Evolutionary conservation across 2,113 vertebrate genomes (phyloP).

Genomic region (Perca schrenkii): DNA sequence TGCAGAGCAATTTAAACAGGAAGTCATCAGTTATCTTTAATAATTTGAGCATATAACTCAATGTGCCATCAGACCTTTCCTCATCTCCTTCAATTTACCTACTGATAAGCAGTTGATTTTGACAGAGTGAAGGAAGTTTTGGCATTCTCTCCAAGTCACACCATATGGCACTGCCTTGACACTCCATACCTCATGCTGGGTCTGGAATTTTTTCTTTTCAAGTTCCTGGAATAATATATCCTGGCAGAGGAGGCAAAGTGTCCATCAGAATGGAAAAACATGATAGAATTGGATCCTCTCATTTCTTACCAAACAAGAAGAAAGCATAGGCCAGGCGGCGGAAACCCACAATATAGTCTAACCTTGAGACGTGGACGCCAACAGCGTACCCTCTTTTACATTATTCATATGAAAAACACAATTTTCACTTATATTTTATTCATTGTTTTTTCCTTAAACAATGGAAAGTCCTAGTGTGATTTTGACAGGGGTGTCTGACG

Average conservation of each 20-base stretch:
- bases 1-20: slow-evolving; percentile 28
- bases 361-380: slow-evolving; percentile 79
- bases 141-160: slow-evolving; percentile 38
- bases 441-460: slow-evolving; percentile 83
- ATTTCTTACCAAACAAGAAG: slow-evolving; percentile 77
- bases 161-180: slow-evolving; percentile 61
- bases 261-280: slow-evolving; percentile 59
- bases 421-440: slow-evolving; percentile 86
- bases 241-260: slow-evolving; percentile 57
- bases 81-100: slow-evolving; percentile 40
- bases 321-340: slow-evolving; percentile 55
- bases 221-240: slow-evolving; percentile 54
- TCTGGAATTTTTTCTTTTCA: slow-evolving; percentile 48
- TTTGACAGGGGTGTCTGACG: slow-evolving; percentile 69
- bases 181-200: slow-evolving; percentile 55
- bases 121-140: slow-evolving; percentile 56
- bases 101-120: slow-evolving; percentile 33
- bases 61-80: slow-evolving; percentile 25
- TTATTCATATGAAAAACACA: slow-evolving; percentile 85
- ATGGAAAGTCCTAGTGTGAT: slow-evolving; percentile 60
- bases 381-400: slow-evolving; percentile 79
- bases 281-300: slow-evolving; percentile 68
- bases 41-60: slow-evolving; percentile 43
- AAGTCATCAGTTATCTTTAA: slow-evolving; percentile 43
- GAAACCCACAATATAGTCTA: slow-evolving; percentile 72